These are phyloP conservation scores for Andrena bicolor DNA, from an alignment of 2,888 invertebrate species.

Conservation along the genomic window DNA sequence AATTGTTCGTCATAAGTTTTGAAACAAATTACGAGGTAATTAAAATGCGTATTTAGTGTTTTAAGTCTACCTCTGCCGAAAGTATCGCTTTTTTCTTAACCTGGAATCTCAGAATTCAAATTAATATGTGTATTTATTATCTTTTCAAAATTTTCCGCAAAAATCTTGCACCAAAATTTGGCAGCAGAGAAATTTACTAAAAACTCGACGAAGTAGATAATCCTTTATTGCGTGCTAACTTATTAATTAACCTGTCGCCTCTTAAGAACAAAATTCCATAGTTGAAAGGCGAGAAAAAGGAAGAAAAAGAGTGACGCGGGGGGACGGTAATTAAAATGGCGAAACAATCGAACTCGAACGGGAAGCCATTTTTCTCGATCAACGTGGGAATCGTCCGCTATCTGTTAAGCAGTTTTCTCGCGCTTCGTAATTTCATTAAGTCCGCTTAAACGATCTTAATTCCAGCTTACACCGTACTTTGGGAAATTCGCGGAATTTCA, in stretches of 20 bases:
- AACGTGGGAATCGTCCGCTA: slow-evolving; percentile 55
- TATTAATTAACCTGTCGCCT: slow-evolving; percentile 3
- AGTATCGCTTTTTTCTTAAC: too few species aligned
- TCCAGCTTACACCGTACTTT: slow-evolving; percentile 52
- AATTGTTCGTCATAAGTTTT: too few species aligned
- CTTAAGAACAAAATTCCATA: background rate
- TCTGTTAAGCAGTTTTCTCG: slow-evolving; percentile 64
- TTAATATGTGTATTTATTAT: too few species aligned
- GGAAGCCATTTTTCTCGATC: slow-evolving; percentile 60
- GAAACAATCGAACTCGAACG: slow-evolving; percentile 50
- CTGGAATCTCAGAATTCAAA: too few species aligned
- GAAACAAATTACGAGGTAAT: too few species aligned
- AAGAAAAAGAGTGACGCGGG: slow-evolving; percentile 17
- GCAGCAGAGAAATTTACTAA: background rate
- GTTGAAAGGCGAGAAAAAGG: background rate
- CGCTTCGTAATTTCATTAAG: slow-evolving; percentile 67
- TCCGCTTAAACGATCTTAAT: slow-evolving; percentile 61
- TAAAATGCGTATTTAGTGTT: too few species aligned
- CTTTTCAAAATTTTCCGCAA: too few species aligned
- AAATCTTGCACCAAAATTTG: too few species aligned
- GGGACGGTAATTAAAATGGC: slow-evolving; percentile 65
- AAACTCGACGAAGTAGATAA: background rate
- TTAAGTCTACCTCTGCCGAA: too few species aligned
- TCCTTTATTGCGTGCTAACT: background rate
- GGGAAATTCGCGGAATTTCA: slow-evolving; percentile 22